Conservation (phyloP, 2,113 vertebrate species). For the Chauna torquata region DNA sequence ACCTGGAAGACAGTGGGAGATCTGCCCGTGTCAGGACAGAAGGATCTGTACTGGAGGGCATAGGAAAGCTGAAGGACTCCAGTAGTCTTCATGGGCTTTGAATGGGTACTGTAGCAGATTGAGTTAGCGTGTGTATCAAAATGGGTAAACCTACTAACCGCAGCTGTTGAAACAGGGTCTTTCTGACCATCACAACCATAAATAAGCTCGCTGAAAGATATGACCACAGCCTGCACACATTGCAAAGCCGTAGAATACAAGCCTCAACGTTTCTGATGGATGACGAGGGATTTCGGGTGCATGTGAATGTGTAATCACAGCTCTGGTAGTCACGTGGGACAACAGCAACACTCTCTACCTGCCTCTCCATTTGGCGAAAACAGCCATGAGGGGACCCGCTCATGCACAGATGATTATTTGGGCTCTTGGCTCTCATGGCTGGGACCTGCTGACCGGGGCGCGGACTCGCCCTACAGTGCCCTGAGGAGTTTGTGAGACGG, state of each 20-base stretch:
- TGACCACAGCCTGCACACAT: not conserved
- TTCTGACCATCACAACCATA: not conserved
- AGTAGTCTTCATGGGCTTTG: not conserved
- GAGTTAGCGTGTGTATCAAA: not conserved
- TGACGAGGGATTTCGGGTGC: not conserved
- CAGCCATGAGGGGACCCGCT: not conserved
- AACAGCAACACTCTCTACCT: no score
- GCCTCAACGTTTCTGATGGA: not conserved
- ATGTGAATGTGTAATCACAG: not conserved
- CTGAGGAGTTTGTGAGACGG: not conserved
- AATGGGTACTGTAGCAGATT: not conserved
- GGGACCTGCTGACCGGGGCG: not conserved
- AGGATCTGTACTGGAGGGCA: constrained; percentile 36
- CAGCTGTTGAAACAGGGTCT: not conserved
- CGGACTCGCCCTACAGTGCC: accelerated
- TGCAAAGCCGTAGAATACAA: not conserved
- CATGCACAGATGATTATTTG: not conserved
- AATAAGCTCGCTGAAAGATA: not conserved
- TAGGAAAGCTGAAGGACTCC: constrained; percentile 22
- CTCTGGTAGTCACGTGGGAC: not conserved
- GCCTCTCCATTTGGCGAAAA: not conserved
- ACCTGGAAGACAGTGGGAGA: constrained; percentile 47
- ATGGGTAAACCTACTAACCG: not conserved
- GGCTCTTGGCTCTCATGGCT: not conserved
- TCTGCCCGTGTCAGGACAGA: constrained; percentile 38